Percentiles rank a stretch among this genome's conserved stretches.
Evolutionary conservation across 2,797 vertebrate species (phyloP).

Genomic region (Hephaestus fuliginosus): DNA sequence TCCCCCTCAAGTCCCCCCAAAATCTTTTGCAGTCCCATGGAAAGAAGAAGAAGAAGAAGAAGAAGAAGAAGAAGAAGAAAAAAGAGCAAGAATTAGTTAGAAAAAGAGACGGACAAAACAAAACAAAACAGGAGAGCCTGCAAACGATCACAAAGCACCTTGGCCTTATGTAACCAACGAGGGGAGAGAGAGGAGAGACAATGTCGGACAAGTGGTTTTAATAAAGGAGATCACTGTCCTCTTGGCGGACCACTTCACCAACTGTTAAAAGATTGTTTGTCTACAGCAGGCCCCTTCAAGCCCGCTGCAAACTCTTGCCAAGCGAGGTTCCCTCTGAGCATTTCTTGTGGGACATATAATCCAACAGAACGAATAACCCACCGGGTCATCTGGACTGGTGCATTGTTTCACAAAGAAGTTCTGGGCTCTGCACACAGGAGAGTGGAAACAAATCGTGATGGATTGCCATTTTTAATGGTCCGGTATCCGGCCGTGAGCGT

Average conservation of each 20-base stretch:
- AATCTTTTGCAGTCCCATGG: slow-evolving; percentile 57
- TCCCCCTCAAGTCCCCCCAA: slow-evolving; percentile 61
- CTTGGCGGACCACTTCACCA: slow-evolving; percentile 82
- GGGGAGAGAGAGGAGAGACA: slow-evolving; percentile 66
- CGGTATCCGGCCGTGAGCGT: slow-evolving; percentile 46
- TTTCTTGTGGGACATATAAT: slow-evolving; percentile 61
- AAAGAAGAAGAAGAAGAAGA: slow-evolving; percentile 47
- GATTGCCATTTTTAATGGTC: slow-evolving; percentile 54
- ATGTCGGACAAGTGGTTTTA: slow-evolving; percentile 82
- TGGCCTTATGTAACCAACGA: slow-evolving; percentile 72
- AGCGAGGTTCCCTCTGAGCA: slow-evolving; percentile 63
- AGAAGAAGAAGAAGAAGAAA: slow-evolving; percentile 33
- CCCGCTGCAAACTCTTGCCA: slow-evolving; percentile 60
- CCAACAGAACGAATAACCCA: slow-evolving; percentile 58
- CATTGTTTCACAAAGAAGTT: slow-evolving; percentile 38
- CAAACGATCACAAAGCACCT: slow-evolving; percentile 81
- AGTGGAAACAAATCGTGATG: slow-evolving; percentile 63
- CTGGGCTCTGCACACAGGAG: slow-evolving; percentile 44
- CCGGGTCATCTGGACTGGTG: slow-evolving; percentile 56
- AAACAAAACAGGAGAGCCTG: slow-evolving; percentile 74
- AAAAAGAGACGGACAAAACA: slow-evolving; percentile 66
- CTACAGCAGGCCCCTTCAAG: slow-evolving; percentile 67
- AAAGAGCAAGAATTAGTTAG: slow-evolving; percentile 23
- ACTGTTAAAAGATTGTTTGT: slow-evolving; percentile 82
- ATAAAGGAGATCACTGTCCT: slow-evolving; percentile 82